Evolutionary conservation across 92 coral and sea anemone species (phyloP).

Genomic region (Umimayanthus kanabou): DNA sequence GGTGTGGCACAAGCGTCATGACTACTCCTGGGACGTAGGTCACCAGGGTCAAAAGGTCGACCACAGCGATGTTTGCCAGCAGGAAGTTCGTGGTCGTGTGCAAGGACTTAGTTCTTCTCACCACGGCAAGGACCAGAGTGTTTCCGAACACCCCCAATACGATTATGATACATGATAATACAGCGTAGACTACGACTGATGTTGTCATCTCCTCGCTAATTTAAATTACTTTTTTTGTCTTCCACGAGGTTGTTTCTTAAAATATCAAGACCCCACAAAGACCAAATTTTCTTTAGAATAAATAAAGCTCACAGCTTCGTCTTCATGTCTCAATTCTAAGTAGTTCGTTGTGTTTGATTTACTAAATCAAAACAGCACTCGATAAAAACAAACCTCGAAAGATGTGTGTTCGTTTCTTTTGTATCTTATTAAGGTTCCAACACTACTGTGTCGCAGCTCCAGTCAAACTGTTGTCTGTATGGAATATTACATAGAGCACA

Average conservation of each 20-base stretch:
- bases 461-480: not conserved
- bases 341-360: not conserved
- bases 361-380: not conserved
- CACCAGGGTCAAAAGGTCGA: slow-evolving; percentile 62
- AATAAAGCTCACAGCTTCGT: not conserved
- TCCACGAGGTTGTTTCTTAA: not conserved
- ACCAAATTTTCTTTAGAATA: not conserved
- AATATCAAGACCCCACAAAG: not conserved
- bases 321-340: not conserved
- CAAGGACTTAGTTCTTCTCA: slow-evolving; percentile 64
- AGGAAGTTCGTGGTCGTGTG: slow-evolving; percentile 70
- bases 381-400: not conserved
- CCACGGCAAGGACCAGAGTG: slow-evolving; percentile 57
- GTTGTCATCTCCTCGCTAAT: not conserved
- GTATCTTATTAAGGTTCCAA: not conserved
- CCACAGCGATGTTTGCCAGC: slow-evolving; percentile 67
- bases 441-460: not conserved
- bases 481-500: too few relatives aligned
- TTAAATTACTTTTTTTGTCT: too few relatives aligned
- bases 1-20: slow-evolving; percentile 52
- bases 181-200: slow-evolving; percentile 45
- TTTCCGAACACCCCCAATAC: slow-evolving; percentile 65
- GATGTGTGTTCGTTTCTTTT: too few relatives aligned
- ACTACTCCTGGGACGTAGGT: slow-evolving; percentile 67
- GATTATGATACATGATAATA: slow-evolving; percentile 26